Evolutionary conservation across 2,797 vertebrate species (phyloP), one percentile per base, ranked within the genome.

Genomic region (Triplophysa bombifrons): DNA sequence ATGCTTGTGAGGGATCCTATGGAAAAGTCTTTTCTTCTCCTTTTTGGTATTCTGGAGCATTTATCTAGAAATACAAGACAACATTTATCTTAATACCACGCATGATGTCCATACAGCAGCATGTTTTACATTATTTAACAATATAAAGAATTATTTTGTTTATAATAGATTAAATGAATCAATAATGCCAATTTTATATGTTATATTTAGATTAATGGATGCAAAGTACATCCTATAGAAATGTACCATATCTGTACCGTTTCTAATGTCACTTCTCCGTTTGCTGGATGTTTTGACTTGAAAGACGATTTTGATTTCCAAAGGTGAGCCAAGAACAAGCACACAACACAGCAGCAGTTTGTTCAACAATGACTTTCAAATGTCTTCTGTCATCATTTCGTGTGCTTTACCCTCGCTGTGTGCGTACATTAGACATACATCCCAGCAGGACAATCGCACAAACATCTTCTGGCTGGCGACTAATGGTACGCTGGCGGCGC

Each of bases 331-430:
- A 70, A 44, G 41, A n/a, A 27, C 50, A 50, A 77, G 58, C n/a
- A 19, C 63, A 41, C 19, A 20, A 65, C 61, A 64, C 60, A 64
- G 30, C 46, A 79, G 60, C 69, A 72, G 34, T 78, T 72, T 72
- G 46, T 22, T 55, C 20, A 17, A 72, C 27, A 65, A 56, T 79
- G 2, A 56, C 61, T 65, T 79, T 79, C 64, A 56, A 79, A 72
- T 48, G 76, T 80, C 72, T 81, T 74, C 72, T 70, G 78, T 66
- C 56, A 69, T 78, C 41, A 38, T 78, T 81, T 58, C 50, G 30
- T 67, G 61, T 11, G 10, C 17, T 50, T 30, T 71, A 50, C 44
- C 34, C 72, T 68, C 11, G 22, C 80, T 68, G 76, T n/a, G 65
- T 58, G 56, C 25, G 68, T 66, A 71, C 20, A 78, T 79, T 72